phyloP scores from a whole-genome alignment of 2,888 invertebrate genomes.

The Corbicula japonica region DNA sequence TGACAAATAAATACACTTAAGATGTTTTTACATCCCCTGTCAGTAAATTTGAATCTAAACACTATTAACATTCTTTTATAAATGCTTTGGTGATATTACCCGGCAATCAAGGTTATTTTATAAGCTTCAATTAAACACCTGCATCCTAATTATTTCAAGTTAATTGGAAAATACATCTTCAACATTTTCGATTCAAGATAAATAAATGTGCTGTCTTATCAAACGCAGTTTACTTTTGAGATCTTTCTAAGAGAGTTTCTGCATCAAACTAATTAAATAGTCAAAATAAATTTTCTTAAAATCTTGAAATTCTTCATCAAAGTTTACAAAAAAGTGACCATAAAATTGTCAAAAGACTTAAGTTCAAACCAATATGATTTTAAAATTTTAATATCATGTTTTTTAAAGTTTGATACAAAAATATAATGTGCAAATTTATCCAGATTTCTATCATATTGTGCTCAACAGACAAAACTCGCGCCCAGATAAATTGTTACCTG shows the following conservation, averaged over 20 bases:
- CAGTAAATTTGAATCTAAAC: not conserved
- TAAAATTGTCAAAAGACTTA: no score
- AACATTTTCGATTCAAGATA: conserved; percentile 15
- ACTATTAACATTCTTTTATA: conserved; percentile 33
- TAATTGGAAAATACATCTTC: conserved; percentile 38
- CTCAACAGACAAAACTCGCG: conserved; percentile 14
- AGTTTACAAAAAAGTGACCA: no score
- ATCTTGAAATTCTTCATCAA: no score
- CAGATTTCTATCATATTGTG: no score
- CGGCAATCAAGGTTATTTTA: conserved; percentile 27
- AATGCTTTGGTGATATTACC: no score
- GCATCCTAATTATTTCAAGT: conserved; percentile 47
- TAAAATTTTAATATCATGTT: not conserved
- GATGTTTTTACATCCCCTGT: no score
- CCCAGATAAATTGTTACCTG: not conserved
- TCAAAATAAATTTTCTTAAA: conserved; percentile 18
- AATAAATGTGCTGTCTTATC: conserved; percentile 26
- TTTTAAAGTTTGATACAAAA: no score
- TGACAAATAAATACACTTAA: no score
- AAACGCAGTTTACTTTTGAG: conserved; percentile 26
- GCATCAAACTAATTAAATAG: conserved; percentile 21
- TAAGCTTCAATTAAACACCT: conserved; percentile 47
- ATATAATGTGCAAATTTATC: no score
- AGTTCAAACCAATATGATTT: no score
- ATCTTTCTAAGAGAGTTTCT: conserved; percentile 22